A percentile compares a stretch with the other conserved stretches of the same genome.
phyloP scores from a whole-genome alignment of 2,888 invertebrate genomes.

The Leptinotarsa haldemani region DNA sequence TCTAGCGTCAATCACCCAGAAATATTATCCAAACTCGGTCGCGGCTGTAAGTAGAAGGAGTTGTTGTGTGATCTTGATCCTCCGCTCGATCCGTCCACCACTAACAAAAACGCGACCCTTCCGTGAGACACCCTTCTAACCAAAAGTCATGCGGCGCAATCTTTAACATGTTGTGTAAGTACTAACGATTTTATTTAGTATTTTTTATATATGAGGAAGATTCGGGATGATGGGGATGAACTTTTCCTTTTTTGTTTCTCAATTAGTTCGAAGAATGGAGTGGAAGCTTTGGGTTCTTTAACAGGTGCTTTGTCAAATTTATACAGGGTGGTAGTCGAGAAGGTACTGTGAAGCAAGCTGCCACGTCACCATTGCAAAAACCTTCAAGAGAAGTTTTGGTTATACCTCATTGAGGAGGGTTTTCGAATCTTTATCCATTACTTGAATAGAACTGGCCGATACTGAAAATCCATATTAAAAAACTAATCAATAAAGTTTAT shows the following conservation, averaged over 20 bases:
- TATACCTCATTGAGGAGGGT: too few relatives aligned
- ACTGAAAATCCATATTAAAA: too few relatives aligned
- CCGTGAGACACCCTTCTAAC: constrained; percentile 44
- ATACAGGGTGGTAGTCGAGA: too few relatives aligned
- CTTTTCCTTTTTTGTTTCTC: too few relatives aligned
- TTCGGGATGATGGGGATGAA: background rate
- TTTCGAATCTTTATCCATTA: too few relatives aligned
- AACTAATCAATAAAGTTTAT: too few relatives aligned
- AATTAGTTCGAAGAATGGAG: background rate
- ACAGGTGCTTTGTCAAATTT: too few relatives aligned
- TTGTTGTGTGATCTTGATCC: constrained; percentile 29
- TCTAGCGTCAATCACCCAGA: constrained; percentile 60
- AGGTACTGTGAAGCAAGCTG: too few relatives aligned
- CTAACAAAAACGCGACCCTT: constrained; percentile 55
- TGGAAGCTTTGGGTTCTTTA: background rate
- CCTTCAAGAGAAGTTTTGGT: too few relatives aligned
- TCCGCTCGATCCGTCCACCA: constrained; percentile 48
- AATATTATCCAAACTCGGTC: constrained; percentile 60
- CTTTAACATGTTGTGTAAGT: constrained; percentile 54
- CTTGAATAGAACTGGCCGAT: too few relatives aligned
- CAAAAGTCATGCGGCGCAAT: constrained; percentile 42
- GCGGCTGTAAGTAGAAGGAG: constrained; percentile 63
- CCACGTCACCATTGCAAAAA: too few relatives aligned
- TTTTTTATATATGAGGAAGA: background rate
- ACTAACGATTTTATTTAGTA: constrained; percentile 17